These are phyloP conservation scores for Steinernema scapterisci DNA, from an alignment of 2,888 invertebrate species.

Conservation along the genomic window DNA sequence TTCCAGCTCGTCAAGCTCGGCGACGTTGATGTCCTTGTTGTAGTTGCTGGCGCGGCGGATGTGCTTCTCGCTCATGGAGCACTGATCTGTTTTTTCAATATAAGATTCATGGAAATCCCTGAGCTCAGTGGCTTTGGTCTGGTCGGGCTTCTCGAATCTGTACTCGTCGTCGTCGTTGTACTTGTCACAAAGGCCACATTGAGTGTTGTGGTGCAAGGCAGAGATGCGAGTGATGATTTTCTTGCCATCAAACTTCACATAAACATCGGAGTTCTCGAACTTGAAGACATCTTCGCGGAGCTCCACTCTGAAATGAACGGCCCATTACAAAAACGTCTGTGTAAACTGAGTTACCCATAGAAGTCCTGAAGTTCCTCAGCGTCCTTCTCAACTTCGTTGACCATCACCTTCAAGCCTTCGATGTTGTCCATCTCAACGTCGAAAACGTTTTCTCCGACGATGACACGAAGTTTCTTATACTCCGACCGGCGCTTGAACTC, in stretches of 20 bases:
- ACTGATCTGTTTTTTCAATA: constrained; percentile 45
- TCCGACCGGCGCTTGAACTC: constrained; percentile 44
- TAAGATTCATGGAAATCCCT: constrained; percentile 62
- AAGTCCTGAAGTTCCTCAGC: background rate
- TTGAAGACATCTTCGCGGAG: constrained; percentile 30
- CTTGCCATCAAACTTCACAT: constrained; percentile 59
- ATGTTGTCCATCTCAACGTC: constrained; percentile 41
- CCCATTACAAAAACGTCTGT: background rate
- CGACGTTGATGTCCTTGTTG: constrained; percentile 38
- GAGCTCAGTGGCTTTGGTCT: constrained; percentile 48
- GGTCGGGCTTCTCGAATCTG: constrained; percentile 55
- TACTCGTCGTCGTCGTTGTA: constrained; percentile 55
- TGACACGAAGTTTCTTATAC: constrained; percentile 51
- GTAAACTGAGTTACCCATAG: background rate
- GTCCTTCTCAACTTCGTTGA: constrained; percentile 48
- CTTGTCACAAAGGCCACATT: constrained; percentile 66
- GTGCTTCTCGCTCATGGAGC: constrained; percentile 36
- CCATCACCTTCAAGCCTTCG: constrained; percentile 41
- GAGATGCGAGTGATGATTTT: constrained; percentile 51
- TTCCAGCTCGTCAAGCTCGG: constrained; percentile 5
- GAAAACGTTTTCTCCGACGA: constrained; percentile 43
- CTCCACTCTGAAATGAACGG: background rate
- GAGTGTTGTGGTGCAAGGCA: constrained; percentile 52
- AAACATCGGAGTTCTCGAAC: constrained; percentile 50
- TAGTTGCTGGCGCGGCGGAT: constrained; percentile 36